Conservation (phyloP, 2,113 vertebrate genomes). For the Oreochromis spilurus region DNA sequence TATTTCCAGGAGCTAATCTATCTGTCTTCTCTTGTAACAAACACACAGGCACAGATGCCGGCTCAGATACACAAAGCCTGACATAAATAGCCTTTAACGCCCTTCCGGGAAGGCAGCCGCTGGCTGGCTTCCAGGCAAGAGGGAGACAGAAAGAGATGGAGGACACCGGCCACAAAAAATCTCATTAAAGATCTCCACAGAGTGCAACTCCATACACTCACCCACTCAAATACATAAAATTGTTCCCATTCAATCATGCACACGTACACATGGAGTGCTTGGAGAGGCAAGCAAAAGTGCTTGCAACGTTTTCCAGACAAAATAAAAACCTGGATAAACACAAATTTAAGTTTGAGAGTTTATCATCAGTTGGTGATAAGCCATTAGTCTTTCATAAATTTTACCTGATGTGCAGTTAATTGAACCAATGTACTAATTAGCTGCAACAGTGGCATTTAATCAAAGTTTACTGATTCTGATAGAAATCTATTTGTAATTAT, state of each 20-base stretch:
- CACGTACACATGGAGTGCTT: background rate
- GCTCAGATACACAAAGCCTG: slow-evolving; percentile 31
- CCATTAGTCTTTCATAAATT: background rate
- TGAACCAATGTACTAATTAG: background rate
- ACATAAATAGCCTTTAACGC: slow-evolving; percentile 68
- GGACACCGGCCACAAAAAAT: slow-evolving; percentile 45
- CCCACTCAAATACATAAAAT: slow-evolving; percentile 23
- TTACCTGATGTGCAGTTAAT: background rate
- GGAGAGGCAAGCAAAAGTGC: background rate
- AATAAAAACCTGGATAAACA: background rate
- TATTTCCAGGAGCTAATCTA: slow-evolving; percentile 57
- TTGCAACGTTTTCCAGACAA: background rate
- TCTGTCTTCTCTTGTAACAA: slow-evolving; percentile 47
- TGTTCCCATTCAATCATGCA: slow-evolving; percentile 13
- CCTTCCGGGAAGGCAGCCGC: slow-evolving; percentile 63
- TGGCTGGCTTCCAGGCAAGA: slow-evolving; percentile 61
- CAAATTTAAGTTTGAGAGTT: background rate
- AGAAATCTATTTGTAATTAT: background rate
- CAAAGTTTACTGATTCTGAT: background rate
- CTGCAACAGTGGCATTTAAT: slow-evolving; percentile 3
- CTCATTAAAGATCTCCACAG: slow-evolving; percentile 61
- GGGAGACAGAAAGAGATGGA: slow-evolving; percentile 24
- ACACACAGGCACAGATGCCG: slow-evolving; percentile 12
- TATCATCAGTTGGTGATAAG: background rate
- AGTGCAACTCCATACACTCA: slow-evolving; percentile 34